These are phyloP conservation scores for Nebria salina DNA, from an alignment of 2,888 invertebrate species.

Conservation along the genomic window DNA sequence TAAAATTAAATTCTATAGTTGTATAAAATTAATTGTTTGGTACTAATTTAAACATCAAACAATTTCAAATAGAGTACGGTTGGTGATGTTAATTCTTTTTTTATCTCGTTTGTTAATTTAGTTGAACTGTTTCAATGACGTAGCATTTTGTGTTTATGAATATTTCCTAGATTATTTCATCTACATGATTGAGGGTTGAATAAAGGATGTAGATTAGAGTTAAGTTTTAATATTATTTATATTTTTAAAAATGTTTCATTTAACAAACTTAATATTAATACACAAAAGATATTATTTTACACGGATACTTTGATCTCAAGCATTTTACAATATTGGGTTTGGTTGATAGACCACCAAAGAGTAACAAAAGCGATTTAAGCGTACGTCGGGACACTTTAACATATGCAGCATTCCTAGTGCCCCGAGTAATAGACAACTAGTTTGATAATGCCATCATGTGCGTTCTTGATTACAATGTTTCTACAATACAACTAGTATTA, in stretches of 20 bases:
- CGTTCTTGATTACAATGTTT: slow-evolving; percentile 22
- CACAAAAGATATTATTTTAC: slow-evolving; percentile 33
- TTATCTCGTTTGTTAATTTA: too few relatives aligned
- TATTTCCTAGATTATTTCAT: background rate
- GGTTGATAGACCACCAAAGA: background rate
- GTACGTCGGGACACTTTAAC: background rate
- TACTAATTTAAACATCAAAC: background rate
- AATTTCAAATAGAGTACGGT: background rate
- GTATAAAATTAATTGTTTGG: background rate
- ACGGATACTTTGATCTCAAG: slow-evolving; percentile 42
- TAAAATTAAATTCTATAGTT: background rate
- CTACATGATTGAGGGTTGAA: background rate
- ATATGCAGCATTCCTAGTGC: background rate
- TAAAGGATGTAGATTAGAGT: background rate
- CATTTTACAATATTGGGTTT: slow-evolving; percentile 24
- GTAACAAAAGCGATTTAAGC: slow-evolving; percentile 1
- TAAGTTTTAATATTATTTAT: slow-evolving; percentile 32
- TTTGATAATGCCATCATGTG: slow-evolving; percentile 22
- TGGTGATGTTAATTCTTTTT: too few relatives aligned
- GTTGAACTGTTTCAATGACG: too few relatives aligned
- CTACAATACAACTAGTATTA: slow-evolving; percentile 21
- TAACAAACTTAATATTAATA: slow-evolving; percentile 45
- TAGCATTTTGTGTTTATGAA: too few relatives aligned
- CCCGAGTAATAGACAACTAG: slow-evolving; percentile 22
- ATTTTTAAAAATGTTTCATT: slow-evolving; percentile 40